A percentile compares a stretch with the other conserved stretches of the same genome.
phyloP scores from a whole-genome alignment of 2,797 vertebrate genomes.

The Pipistrellus nathusii region DNA sequence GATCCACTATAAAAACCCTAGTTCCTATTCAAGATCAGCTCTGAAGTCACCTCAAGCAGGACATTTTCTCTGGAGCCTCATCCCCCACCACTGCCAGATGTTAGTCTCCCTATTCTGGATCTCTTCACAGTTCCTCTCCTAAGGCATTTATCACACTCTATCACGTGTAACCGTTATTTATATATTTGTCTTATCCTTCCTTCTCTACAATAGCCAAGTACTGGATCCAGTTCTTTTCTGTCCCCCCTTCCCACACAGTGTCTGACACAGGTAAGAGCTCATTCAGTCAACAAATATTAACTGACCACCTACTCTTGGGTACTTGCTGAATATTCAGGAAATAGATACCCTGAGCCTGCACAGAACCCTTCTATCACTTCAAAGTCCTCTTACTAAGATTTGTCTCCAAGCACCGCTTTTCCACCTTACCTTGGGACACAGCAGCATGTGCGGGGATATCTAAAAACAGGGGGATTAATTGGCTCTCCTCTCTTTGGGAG shows the following conservation, averaged over 20 bases:
- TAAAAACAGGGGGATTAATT: neutral
- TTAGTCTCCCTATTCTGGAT: slow-evolving; percentile 20
- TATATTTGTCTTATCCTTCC: slow-evolving; percentile 47
- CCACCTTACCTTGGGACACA: neutral
- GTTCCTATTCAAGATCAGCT: slow-evolving; percentile 64
- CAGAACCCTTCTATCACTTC: neutral
- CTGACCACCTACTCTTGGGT: slow-evolving; percentile 60
- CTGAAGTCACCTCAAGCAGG: slow-evolving; percentile 50
- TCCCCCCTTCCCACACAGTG: neutral
- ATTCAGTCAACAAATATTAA: slow-evolving; percentile 58
- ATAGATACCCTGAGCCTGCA: neutral
- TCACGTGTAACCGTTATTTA: slow-evolving; percentile 59
- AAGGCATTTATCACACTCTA: slow-evolving; percentile 70
- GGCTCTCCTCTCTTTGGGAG: neutral
- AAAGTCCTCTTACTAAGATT: neutral
- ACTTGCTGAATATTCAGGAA: slow-evolving; percentile 31
- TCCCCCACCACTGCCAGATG: slow-evolving; percentile 60
- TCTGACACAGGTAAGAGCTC: neutral
- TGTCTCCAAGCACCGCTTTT: slow-evolving; percentile 18
- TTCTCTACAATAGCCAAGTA: slow-evolving; percentile 11
- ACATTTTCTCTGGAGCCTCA: slow-evolving; percentile 58
- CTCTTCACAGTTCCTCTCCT: slow-evolving; percentile 49
- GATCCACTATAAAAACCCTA: slow-evolving; percentile 57
- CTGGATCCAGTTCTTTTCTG: slow-evolving; percentile 22
- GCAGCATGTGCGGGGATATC: neutral